Percentiles rank a stretch among this genome's conserved stretches.
phyloP scores from a whole-genome alignment of 1,140 invertebrate species.

The Cydia pomonella region DNA sequence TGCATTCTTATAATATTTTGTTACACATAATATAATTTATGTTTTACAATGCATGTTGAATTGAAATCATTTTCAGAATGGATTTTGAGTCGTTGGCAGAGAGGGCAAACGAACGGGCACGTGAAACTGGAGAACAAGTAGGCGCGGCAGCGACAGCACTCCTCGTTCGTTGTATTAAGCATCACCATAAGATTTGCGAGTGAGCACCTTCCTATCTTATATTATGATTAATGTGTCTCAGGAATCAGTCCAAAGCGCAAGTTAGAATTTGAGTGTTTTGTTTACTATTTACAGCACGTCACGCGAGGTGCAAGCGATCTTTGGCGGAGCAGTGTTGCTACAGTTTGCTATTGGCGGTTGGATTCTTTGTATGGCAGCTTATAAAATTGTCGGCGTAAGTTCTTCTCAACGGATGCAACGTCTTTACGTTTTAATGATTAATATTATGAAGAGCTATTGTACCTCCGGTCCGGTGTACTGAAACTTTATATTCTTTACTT shows the following conservation, averaged over 20 bases:
- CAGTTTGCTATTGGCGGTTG: conserved; percentile 70
- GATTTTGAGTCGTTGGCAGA: conserved; percentile 26
- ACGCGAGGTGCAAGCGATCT: conserved; percentile 56
- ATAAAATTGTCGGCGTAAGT: conserved; percentile 67
- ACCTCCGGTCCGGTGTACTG: no score
- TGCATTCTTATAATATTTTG: neutral
- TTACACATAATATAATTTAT: conserved; percentile 9
- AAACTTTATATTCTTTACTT: neutral
- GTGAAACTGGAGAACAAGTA: neutral
- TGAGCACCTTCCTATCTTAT: neutral
- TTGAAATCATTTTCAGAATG: conserved; percentile 27
- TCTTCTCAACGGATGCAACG: neutral
- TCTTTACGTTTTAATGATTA: neutral
- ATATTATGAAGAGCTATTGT: no score
- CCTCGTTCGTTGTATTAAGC: neutral
- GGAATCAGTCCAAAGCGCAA: neutral
- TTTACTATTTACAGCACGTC: conserved; percentile 44
- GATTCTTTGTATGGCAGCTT: conserved; percentile 72
- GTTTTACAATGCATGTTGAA: neutral
- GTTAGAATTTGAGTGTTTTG: neutral
- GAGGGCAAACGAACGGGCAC: neutral
- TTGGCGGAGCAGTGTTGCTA: conserved; percentile 58
- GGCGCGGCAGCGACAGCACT: neutral
- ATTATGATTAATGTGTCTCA: neutral
- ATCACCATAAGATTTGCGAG: conserved; percentile 23